Conservation (phyloP, 2,888 invertebrate species). For the Pyrgus malvae region DNA sequence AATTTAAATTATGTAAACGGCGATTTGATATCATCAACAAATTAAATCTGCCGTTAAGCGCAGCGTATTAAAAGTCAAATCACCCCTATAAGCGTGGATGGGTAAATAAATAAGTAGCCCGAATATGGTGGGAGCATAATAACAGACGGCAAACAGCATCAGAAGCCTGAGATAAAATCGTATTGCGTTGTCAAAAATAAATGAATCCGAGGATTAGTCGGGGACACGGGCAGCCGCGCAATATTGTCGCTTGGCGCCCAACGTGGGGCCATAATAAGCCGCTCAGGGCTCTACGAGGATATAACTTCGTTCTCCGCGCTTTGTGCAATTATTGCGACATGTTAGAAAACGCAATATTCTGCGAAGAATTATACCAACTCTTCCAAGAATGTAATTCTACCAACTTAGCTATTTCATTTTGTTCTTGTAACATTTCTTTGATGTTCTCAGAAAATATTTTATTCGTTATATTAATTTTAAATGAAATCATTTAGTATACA, state of each 20-base stretch:
- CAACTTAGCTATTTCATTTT: neutral
- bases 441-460: too few relatives aligned
- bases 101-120: slow-evolving; percentile 78
- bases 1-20: slow-evolving; percentile 1
- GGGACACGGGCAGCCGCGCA: slow-evolving; percentile 69
- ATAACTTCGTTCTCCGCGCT: slow-evolving; percentile 35
- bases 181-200: slow-evolving; percentile 83
- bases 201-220: slow-evolving; percentile 80
- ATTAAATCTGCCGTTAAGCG: slow-evolving; percentile 66
- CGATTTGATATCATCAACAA: slow-evolving; percentile 29
- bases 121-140: slow-evolving; percentile 75
- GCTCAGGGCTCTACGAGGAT: slow-evolving; percentile 39
- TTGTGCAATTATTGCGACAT: slow-evolving; percentile 40
- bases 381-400: neutral
- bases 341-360: slow-evolving; percentile 16
- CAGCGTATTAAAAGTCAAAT: slow-evolving; percentile 72
- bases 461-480: too few relatives aligned
- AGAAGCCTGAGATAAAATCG: slow-evolving; percentile 82
- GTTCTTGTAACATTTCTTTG: too few relatives aligned
- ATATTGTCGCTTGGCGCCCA: slow-evolving; percentile 73
- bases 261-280: slow-evolving; percentile 69
- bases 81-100: slow-evolving; percentile 68
- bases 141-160: slow-evolving; percentile 81
- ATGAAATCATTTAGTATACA: too few relatives aligned
- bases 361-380: neutral